Evolutionary conservation across 92 coral and sea anemone species (phyloP).

Genomic region (Palythoa caribaeorum): DNA sequence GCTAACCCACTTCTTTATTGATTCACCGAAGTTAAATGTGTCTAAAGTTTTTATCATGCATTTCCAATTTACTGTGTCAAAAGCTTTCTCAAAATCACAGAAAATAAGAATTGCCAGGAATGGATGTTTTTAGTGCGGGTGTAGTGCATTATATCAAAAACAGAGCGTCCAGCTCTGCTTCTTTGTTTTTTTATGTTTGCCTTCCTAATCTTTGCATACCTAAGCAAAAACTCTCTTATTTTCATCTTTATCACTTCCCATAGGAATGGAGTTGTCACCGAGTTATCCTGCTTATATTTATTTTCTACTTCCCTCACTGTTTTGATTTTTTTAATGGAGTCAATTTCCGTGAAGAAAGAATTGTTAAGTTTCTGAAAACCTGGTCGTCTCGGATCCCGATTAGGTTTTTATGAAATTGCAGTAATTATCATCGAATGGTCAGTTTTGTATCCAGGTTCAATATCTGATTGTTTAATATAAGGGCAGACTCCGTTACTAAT

Average conservation of each 20-base stretch:
- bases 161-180: too few relatives aligned
- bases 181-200: too few relatives aligned
- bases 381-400: conserved; percentile 4
- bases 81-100: too few relatives aligned
- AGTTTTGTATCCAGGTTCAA: neutral
- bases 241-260: conserved; percentile 42
- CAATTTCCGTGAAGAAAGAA: neutral
- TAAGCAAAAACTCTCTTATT: conserved; percentile 1
- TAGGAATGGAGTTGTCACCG: neutral
- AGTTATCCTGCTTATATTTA: neutral
- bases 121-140: too few relatives aligned
- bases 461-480: neutral
- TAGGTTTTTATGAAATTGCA: neutral
- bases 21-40: too few relatives aligned
- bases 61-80: too few relatives aligned
- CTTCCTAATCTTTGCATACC: neutral
- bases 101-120: too few relatives aligned
- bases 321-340: neutral
- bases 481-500: conserved; percentile 2
- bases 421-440: neutral
- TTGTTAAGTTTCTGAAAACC: neutral
- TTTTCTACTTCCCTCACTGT: neutral
- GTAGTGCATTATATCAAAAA: too few relatives aligned
- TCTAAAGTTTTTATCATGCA: too few relatives aligned
- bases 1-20: too few relatives aligned